Conservation (phyloP, 2,888 invertebrate genomes). For the Kuschelorhynchus macadamiae region DNA sequence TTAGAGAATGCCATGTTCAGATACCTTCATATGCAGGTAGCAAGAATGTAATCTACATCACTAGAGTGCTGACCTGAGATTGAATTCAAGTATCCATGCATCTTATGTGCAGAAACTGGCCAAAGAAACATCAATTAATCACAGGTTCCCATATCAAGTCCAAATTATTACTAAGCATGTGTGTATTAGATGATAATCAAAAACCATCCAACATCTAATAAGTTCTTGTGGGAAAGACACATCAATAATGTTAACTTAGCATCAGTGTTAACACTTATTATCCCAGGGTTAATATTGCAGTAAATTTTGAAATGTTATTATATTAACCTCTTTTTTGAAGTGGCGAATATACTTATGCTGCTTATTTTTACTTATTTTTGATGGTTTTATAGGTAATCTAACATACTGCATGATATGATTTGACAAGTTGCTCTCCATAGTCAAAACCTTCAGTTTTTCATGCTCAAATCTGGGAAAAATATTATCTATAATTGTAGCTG, state of each 20-base stretch:
- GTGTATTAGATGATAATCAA: neutral
- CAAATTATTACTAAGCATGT: neutral
- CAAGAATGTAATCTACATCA: neutral
- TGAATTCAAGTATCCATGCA: neutral
- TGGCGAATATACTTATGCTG: neutral
- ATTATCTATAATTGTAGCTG: too few relatives aligned
- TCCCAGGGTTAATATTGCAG: neutral
- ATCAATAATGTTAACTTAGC: neutral
- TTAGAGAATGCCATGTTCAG: neutral
- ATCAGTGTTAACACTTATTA: neutral
- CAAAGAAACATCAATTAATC: neutral
- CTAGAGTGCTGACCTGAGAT: neutral
- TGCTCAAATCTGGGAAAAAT: neutral
- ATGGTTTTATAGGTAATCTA: too few relatives aligned
- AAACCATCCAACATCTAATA: neutral
- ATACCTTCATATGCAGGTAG: neutral
- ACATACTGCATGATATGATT: too few relatives aligned
- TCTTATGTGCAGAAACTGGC: neutral
- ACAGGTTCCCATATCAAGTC: neutral
- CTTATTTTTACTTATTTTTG: neutral
- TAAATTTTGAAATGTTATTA: neutral
- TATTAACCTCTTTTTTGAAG: neutral
- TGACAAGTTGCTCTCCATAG: too few relatives aligned
- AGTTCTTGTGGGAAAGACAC: neutral
- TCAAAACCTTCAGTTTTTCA: neutral